Conservation (phyloP, 2,797 vertebrate species). For the Champsocephalus gunnari region DNA sequence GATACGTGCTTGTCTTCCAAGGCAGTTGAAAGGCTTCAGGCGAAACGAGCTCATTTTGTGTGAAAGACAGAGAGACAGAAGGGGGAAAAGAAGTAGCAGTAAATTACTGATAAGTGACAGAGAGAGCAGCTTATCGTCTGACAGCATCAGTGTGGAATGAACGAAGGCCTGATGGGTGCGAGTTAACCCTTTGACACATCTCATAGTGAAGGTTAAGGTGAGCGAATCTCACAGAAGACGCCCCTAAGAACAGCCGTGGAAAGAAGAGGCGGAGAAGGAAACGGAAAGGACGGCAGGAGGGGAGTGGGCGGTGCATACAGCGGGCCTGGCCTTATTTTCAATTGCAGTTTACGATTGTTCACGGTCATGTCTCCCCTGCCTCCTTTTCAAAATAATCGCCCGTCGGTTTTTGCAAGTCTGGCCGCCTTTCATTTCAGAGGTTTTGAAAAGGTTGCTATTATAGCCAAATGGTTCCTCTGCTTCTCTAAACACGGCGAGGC, state of each 20-base stretch:
- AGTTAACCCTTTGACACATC: conserved; percentile 86
- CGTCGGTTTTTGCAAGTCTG: conserved; percentile 74
- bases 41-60: conserved; percentile 73
- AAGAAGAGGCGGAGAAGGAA: conserved; percentile 41
- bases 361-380: conserved; percentile 77
- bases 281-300: conserved; percentile 44
- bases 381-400: conserved; percentile 81
- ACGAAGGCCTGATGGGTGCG: conserved; percentile 75
- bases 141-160: conserved; percentile 85
- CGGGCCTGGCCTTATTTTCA: conserved; percentile 77
- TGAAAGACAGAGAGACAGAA: conserved; percentile 62
- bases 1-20: conserved; percentile 64
- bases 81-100: conserved; percentile 74
- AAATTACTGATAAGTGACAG: conserved; percentile 84
- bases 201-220: conserved; percentile 73
- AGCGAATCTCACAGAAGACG: conserved; percentile 41
- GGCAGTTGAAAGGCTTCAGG: conserved; percentile 67
- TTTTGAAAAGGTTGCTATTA: conserved; percentile 85
- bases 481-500: conserved; percentile 86
- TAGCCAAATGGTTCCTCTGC: conserved; percentile 84
- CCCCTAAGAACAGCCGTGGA: conserved; percentile 48
- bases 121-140: conserved; percentile 79
- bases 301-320: conserved; percentile 53
- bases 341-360: conserved; percentile 83
- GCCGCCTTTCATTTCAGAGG: conserved; percentile 80